Evolutionary conservation across 1,140 invertebrate species (phyloP), one percentile per base, ranked within the genome.

Genomic region (Drosophila teissieri): DNA sequence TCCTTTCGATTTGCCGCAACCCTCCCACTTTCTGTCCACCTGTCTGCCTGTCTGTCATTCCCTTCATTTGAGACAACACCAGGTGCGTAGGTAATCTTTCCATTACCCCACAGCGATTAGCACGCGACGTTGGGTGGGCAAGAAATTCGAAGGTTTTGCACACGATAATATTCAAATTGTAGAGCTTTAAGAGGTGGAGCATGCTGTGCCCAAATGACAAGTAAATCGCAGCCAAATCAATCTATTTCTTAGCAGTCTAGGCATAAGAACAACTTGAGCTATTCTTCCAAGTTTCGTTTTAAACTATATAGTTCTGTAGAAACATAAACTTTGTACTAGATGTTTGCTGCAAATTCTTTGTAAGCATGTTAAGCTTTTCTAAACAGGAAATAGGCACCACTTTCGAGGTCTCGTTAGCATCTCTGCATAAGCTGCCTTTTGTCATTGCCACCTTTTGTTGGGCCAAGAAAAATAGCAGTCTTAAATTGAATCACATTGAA

Each of bases 1-100:
- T 51, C 48, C 48, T 12, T 34, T 51, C 24, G 48, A 51, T 34
- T 51, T 51, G 48, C 34, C 48, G 48, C 48, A 27, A 14, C 19
- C 19, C 19, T 19, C 22, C 22, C 11, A 19, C 31, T 31, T 31
- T n/a, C 14, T 8, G 24, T 14, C 22, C 14, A 27, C 3, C 48
- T 27, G 48, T 44, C 54, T 31, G 10, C 3, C 37, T 39, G 37
- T 39, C 12, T 45, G 40, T 19, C 54, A 44, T 56, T n/a, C 24
- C 48, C 6, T 27, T 17, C 39, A 42, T 44, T 56, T 17, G 24
- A 14, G 54, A 11, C 11, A 24, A 19, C 40, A 57, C 24, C 54
- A 31, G 40, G 54, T 44, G 54, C 27, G 42, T 57, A 19, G 11
- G 54, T 31, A 56, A 27, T 49, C 15, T 15, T 49, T 49, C 7